phyloP scores from a whole-genome alignment of 2,797 vertebrate genomes.

The Tenualosa ilisha region DNA sequence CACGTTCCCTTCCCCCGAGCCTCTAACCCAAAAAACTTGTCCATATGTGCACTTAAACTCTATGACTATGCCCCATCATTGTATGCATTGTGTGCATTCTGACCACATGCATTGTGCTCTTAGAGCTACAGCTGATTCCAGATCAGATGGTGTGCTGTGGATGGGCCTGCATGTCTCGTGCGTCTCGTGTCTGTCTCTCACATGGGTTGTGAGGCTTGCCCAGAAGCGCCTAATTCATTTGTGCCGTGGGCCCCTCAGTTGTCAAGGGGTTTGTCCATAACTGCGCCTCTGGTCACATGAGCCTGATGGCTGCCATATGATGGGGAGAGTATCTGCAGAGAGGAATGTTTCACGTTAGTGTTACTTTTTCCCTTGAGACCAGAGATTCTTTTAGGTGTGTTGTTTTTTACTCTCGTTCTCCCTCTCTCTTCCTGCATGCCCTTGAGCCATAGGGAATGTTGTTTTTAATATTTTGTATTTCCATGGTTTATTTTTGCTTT shows the following conservation, averaged over 20 bases:
- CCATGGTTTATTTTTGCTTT: too few relatives aligned
- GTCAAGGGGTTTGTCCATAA: slow-evolving; percentile 7
- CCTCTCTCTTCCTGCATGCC: not conserved
- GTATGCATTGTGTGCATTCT: not conserved
- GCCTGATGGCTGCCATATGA: not conserved
- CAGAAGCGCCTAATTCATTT: slow-evolving; percentile 28
- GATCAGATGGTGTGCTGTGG: not conserved
- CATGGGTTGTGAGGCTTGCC: not conserved
- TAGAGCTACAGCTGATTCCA: not conserved
- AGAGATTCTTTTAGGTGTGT: not conserved
- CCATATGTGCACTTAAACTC: not conserved
- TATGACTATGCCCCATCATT: not conserved
- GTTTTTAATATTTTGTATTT: too few relatives aligned
- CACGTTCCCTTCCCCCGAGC: not conserved
- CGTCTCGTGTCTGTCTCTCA: slow-evolving; percentile 30
- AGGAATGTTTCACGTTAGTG: slow-evolving; percentile 59
- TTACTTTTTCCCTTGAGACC: not conserved
- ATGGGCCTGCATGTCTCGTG: not conserved
- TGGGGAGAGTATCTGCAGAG: not conserved
- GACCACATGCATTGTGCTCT: not conserved
- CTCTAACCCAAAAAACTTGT: not conserved
- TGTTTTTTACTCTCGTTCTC: not conserved
- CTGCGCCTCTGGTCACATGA: slow-evolving; percentile 47
- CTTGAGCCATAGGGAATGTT: not conserved
- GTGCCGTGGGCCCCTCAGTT: not conserved